Evolutionary conservation across 2,797 vertebrate genomes (phyloP), one percentile per base, ranked within the genome.

Genomic region (Periophthalmus magnuspinnatus): DNA sequence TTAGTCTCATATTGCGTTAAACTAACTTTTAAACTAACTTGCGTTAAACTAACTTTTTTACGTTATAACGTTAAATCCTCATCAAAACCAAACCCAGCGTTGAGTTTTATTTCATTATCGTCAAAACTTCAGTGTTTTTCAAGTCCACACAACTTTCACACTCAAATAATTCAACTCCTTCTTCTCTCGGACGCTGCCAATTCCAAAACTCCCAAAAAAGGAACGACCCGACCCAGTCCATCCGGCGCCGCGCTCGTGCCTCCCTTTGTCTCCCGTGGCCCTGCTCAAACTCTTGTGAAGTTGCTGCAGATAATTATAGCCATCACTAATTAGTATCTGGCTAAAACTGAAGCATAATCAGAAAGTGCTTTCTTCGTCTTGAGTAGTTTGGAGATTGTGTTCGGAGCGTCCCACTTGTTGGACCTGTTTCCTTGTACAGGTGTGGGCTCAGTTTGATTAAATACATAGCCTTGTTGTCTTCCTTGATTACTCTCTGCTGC

Each of bases 381-480:
- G 83, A 89, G 82, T 77, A 85, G 82, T 85, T 85, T 33, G 83
- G 71, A 80, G 75, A 68, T 59, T 67, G 69, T 81, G 80, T 82
- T 81, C 73, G 71, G 70, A 74, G 58, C 34, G 57, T 56, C 54
- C 58, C 50, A 74, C 67, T 67, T 54, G 54, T 69, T 70, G 61
- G 47, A 24, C 45, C 45, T 19, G 34, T 34, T 72, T 54, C 70
- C 69, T 72, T 67, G 2, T 75, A 65, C 63, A 65, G 63, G 63
- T 65, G 61, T 62, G 60, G 60, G 36, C 11, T 71, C n/a, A 68
- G 61, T 70, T 74, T 91, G 89, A 91, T 92, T 91, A 87, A 88
- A 82, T 88, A 87, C 88, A 86, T 88, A 83, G 84, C 87, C 89
- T 91, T 92, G 87, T 91, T 90, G 83, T 87, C 82, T 85, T 83